Conservation (phyloP, 2,113 vertebrate species). For the Orycteropus afer region DNA sequence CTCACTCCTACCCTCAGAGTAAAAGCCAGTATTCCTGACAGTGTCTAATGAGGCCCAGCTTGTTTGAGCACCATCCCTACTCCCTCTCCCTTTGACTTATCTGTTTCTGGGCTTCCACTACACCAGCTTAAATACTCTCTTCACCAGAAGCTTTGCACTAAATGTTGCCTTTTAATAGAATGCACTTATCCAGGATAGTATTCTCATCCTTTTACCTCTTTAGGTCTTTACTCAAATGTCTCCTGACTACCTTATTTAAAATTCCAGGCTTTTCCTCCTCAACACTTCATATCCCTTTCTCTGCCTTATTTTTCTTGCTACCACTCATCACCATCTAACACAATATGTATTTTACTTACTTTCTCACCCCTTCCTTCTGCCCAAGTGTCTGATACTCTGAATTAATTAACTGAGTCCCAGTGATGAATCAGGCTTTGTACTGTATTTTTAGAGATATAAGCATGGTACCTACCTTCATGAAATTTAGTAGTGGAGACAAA, state of each 20-base stretch:
- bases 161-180: not conserved
- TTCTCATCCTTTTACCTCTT: not conserved
- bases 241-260: not conserved
- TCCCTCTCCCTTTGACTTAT: not conserved
- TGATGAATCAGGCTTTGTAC: not conserved
- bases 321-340: not conserved
- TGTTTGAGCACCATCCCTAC: not conserved
- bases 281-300: not conserved
- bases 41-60: not conserved
- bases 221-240: not conserved
- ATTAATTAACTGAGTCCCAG: not conserved
- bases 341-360: not conserved
- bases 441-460: not conserved
- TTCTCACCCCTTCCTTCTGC: not conserved
- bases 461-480: not conserved
- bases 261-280: not conserved
- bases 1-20: not conserved
- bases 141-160: not conserved
- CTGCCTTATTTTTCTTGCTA: not conserved
- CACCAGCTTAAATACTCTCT: not conserved
- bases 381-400: not conserved
- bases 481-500: not conserved
- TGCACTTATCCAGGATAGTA: not conserved
- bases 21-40: not conserved
- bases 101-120: not conserved